Evolutionary conservation across 2,113 vertebrate genomes (phyloP), one percentile per base, ranked within the genome.

Genomic region (Callithrix jacchus): DNA sequence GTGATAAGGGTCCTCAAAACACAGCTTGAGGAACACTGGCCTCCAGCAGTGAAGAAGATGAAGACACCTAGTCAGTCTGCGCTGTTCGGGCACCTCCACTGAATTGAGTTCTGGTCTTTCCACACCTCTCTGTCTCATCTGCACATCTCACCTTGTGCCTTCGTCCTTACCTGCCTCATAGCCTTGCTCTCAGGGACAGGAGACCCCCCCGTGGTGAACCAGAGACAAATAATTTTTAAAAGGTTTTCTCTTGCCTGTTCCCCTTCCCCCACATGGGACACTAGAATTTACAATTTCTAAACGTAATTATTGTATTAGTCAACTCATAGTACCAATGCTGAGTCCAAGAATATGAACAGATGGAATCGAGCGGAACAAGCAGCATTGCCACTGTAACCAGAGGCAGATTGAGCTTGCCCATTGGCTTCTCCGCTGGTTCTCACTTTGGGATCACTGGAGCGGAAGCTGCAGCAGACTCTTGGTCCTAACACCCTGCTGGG

Each of bases 241-340:
- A 35, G 12, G 6, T 61, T 89, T 61, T 76, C 54, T 94, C 30
- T 85, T 16, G n/a, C 61, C 61, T 64, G 8, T 47, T 37, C 1
- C 0, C 32, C 27, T 16, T 27, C 40, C 0, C 42, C 4, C 0
- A 27, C 2, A 4, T 0, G n/a, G 66, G 32, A 12, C 61, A 73
- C 52, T 42, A 73, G 37, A 49, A n/a, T 45, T 30, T 40, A 61
- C 6, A 8, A 13, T 64, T 94, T 87, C 74, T 70, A 80, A 93
- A 32, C 66, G 42, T 42, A 32, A 5, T 71, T 70, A 27, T 52
- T 49, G 6, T 45, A 2, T 92, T 70, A 82, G 52, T 49, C 17
- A 56, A n/a, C 11, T 89, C 88, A 27, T 2, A 5, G 47, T 47
- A 37, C 52, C 35, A 23, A 18, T 5, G 25, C 61, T 2, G 0